Conservation (phyloP, 64 coral and sea anemone species). For the Actinia equina region DNA sequence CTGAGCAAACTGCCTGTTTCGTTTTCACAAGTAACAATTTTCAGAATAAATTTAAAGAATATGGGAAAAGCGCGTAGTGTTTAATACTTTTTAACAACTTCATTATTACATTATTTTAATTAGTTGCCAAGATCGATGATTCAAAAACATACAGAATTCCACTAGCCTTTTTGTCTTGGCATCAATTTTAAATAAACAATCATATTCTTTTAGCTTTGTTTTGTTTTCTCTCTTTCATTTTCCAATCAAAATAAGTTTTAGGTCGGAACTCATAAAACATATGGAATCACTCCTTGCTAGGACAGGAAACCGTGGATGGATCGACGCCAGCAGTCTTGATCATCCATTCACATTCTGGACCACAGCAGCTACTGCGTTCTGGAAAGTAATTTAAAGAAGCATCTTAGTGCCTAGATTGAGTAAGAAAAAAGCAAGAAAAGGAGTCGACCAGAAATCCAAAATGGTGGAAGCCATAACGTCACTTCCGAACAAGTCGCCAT, state of each 20-base stretch:
- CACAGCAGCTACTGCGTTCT: constrained; percentile 14
- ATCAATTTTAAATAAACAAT: neutral
- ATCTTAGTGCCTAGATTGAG: too few relatives aligned
- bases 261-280: neutral
- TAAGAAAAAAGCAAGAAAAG: too few relatives aligned
- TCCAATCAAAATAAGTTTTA: neutral
- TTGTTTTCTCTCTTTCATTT: neutral
- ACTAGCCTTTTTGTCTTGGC: neutral
- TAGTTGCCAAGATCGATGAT: neutral
- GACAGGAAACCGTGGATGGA: constrained; percentile 1
- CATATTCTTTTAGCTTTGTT: neutral
- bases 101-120: neutral
- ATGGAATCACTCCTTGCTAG: neutral
- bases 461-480: too few relatives aligned
- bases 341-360: constrained; percentile 19
- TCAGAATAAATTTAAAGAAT: neutral
- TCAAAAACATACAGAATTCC: neutral
- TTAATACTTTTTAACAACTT: neutral
- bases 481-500: too few relatives aligned
- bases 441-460: too few relatives aligned
- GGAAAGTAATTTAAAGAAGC: too few relatives aligned
- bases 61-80: neutral
- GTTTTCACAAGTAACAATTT: too few relatives aligned
- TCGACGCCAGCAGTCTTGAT: neutral
- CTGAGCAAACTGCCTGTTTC: too few relatives aligned